A percentile compares a stretch with the other conserved stretches of the same genome.
Conservation (phyloP, 2,113 vertebrate genomes). For the Passer montanus region DNA sequence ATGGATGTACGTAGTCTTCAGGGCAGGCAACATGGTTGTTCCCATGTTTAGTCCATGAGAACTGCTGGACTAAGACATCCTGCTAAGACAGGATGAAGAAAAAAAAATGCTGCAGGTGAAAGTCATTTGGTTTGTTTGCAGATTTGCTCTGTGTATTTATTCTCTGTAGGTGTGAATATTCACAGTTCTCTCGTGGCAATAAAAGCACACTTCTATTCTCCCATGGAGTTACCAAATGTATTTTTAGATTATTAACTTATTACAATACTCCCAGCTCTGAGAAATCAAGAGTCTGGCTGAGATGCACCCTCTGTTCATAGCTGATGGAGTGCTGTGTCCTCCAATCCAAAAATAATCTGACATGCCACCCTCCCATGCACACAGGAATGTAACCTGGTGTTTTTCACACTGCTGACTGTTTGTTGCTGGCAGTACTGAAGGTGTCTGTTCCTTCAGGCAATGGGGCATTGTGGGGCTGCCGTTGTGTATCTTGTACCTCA, state of each 20-base stretch:
- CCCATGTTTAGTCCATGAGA: background rate
- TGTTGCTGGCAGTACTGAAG: background rate
- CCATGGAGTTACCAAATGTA: background rate
- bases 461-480: background rate
- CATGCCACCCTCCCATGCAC: background rate
- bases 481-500: background rate
- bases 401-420: background rate
- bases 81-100: background rate
- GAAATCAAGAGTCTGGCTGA: background rate
- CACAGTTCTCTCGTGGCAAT: background rate
- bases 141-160: background rate
- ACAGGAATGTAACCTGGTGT: background rate
- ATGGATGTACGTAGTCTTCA: background rate
- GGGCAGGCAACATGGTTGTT: background rate
- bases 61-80: background rate
- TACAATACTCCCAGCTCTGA: background rate
- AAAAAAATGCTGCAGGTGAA: background rate
- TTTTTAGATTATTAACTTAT: background rate
- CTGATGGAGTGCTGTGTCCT: background rate
- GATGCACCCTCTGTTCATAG: background rate
- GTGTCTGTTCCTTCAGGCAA: background rate
- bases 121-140: background rate
- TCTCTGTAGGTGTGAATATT: background rate
- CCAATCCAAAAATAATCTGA: background rate
- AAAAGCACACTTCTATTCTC: background rate